These are phyloP conservation scores for Scalopus aquaticus DNA, from an alignment of 2,113 vertebrate species.

Conservation along the genomic window DNA sequence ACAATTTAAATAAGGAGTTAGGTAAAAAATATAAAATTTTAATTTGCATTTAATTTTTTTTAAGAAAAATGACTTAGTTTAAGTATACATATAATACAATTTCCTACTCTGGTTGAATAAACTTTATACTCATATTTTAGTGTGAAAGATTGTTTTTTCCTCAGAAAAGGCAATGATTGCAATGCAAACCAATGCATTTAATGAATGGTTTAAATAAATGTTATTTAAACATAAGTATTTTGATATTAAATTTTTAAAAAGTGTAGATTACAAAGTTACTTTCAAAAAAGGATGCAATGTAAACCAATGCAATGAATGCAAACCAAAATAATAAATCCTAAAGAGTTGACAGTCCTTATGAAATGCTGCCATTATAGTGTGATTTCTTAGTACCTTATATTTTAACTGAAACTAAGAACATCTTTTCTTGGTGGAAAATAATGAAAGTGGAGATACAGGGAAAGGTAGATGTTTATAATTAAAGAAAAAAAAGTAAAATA, in stretches of 20 bases:
- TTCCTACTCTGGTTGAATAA: not conserved
- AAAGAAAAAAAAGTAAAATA: not conserved
- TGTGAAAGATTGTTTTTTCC: not conserved
- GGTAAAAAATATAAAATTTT: not conserved
- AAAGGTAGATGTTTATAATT: not conserved
- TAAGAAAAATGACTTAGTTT: not conserved
- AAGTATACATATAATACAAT: not conserved
- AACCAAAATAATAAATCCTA: not conserved
- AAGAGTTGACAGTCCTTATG: not conserved
- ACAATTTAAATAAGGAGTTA: not conserved
- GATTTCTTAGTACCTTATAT: not conserved
- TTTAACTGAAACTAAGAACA: not conserved
- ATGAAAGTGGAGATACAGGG: not conserved
- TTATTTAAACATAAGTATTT: not conserved
- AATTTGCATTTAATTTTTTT: not conserved
- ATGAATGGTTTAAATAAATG: not conserved
- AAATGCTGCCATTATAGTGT: not conserved
- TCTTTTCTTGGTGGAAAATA: not conserved
- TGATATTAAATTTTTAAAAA: not conserved
- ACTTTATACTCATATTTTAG: not conserved
- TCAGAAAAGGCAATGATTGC: too few relatives aligned
- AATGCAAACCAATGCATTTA: too few relatives aligned
- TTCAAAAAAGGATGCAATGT: not conserved
- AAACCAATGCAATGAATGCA: too few relatives aligned
- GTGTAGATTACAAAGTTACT: not conserved